Percentiles rank a stretch among this genome's conserved stretches.
Evolutionary conservation across 2,797 vertebrate species (phyloP).

Genomic region (Megalops cyprinoides): DNA sequence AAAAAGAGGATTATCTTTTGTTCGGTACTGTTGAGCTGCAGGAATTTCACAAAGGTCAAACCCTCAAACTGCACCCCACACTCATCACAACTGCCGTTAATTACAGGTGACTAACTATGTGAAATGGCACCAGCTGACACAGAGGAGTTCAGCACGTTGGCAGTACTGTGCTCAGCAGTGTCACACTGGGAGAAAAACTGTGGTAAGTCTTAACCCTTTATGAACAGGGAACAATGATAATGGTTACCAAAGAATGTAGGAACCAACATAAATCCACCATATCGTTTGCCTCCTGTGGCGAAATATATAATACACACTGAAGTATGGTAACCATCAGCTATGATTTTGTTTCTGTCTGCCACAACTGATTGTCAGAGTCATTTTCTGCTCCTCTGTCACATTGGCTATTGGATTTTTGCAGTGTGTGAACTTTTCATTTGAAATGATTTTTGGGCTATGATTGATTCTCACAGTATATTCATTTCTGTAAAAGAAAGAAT

Average conservation of each 20-base stretch:
- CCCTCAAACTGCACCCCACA: neutral
- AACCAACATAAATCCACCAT: no score
- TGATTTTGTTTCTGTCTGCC: no score
- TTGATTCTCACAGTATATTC: no score
- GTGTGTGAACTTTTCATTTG: no score
- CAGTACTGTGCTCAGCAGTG: neutral
- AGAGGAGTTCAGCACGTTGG: neutral
- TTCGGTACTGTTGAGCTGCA: conserved; percentile 4
- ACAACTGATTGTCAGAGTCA: no score
- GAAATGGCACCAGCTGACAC: conserved; percentile 2
- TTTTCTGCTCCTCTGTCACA: neutral
- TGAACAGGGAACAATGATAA: neutral
- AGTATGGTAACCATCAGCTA: no score
- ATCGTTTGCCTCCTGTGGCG: no score
- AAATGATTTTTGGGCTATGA: no score
- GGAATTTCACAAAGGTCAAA: conserved; percentile 26
- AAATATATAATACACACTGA: no score
- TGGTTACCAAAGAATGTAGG: no score
- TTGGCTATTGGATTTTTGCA: no score
- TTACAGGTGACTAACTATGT: conserved; percentile 2
- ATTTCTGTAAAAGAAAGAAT: no score
- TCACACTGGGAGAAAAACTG: neutral
- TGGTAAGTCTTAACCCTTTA: neutral
- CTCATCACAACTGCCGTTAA: conserved; percentile 20
- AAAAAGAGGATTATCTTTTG: neutral